A percentile compares a stretch with the other conserved stretches of the same genome.
Evolutionary conservation across 2,888 invertebrate species (phyloP).

Genomic region (Tipula helvola): DNA sequence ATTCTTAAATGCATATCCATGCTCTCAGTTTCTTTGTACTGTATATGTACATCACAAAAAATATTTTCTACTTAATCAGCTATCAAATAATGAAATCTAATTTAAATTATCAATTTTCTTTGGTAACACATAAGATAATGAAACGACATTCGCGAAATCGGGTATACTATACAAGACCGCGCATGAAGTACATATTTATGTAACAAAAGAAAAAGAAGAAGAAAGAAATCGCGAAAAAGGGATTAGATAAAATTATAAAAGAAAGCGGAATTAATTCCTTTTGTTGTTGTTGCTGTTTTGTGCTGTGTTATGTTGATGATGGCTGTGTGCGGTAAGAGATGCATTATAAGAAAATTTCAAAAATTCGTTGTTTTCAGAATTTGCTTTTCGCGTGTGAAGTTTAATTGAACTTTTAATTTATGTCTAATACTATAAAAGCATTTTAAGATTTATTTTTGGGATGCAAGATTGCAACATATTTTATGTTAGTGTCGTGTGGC

Average conservation of each 20-base stretch:
- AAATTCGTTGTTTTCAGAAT: background rate
- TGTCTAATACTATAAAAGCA: background rate
- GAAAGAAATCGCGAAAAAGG: background rate
- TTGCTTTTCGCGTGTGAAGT: background rate
- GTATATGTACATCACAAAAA: background rate
- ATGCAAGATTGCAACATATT: background rate
- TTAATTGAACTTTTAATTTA: background rate
- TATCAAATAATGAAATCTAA: conserved; percentile 8
- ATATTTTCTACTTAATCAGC: conserved; percentile 6
- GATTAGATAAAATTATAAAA: background rate
- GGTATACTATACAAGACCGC: background rate
- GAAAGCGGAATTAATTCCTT: background rate
- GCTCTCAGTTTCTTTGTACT: background rate
- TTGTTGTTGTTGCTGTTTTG: background rate
- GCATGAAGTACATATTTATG: background rate
- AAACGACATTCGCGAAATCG: background rate
- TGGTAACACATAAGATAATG: conserved; percentile 4
- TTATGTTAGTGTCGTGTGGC: background rate
- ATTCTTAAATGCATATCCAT: background rate
- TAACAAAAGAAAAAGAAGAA: background rate
- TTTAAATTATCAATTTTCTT: conserved; percentile 9
- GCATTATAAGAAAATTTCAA: background rate
- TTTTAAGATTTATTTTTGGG: background rate
- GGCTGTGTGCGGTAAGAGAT: background rate
- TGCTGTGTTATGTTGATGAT: background rate